Base-by-base conservation (phyloP, 2,797 vertebrate species). In the Avahi laniger region DNA sequence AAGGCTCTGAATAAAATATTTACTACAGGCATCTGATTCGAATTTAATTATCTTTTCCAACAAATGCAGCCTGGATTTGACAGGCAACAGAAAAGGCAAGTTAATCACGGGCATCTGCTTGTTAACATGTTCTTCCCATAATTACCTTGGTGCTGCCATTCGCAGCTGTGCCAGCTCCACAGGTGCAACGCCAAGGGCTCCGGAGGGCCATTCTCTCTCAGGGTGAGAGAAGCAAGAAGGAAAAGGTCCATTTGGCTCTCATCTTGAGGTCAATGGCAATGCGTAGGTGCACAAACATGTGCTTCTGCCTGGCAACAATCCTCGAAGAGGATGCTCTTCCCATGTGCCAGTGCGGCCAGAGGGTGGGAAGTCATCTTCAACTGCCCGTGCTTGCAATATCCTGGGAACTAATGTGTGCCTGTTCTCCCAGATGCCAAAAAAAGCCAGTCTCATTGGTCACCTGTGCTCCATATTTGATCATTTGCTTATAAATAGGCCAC, bases 21-120 rank as follows among this genome's bases (percentile, higher is more conserved):
- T 65, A 93, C 84, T 38, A 54, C 61, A 80, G 52, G 18, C 67
- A 57, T 91, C 81, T 33, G 65, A 88, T 61, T 95, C 59, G 35
- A 24, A 67, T 76, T 91, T 63, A 80, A 87, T 90, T 96, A 67
- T 67, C 76, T 94, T 94, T 65, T 75, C 70, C 94, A 93, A 94
- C 88, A 93, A 93, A 91, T 46, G 67, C 67, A 84, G 89, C 81
- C n/a, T 67, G 81, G 57, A 48, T 48, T 81, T 88, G 87, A 95
- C 79, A 91, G 69, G 41, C 70, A 43, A 69, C 69, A 79, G 89
- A 88, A 91, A 96, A 83, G 61, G 50, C 95, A 93, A 46, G 94
- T 93, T 96, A 97, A 97, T 97, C 63, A 26, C 91, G 13, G 82
- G 91, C 97, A 91, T 96, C 97, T 97, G 80, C 93, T 98, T 94